Base-by-base conservation (phyloP, 2,113 vertebrate genomes). In the Nematolebias whitei region DNA sequence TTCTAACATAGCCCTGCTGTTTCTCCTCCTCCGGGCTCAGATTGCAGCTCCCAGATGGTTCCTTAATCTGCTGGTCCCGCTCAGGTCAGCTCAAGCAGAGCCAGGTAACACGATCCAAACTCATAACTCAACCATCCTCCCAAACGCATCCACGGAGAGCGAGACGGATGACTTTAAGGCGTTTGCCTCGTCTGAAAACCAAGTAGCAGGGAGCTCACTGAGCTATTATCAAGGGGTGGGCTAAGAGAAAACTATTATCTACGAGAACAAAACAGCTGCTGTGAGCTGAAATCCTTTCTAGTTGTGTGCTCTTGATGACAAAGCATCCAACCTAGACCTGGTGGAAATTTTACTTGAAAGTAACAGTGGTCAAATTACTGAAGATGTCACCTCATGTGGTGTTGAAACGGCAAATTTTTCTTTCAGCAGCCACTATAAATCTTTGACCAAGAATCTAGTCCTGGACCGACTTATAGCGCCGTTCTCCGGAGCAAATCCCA, bases 1-100 rank as follows among this genome's bases (percentile, higher is more conserved):
- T 76, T 74, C 53, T 64, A 24, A 26, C 55, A 57, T 35, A 57
- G 62, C 39, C 60, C 38, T 54, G 24, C 56, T 76, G 65, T 49
- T 84, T 63, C 78, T 86, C 68, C 57, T 74, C 57, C 75, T 59
- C 56, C 58, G 66, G 69, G 76, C 83, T 92, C 89, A 76, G 69
- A 84, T 92, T 92, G 86, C 90, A 90, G 62, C 58, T 87, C 78
- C 87, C 92, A 90, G 85, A 92, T 93, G 91, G 88, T 87, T 84
- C 79, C 85, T 84, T 91, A 88, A 92, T 92, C 87, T 88, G 67
- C 47, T 82, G 80, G 86, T 86, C 85, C 71, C 58, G 23, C 81
- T 85, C 78, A 87, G 88, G 87, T 90, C 90, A 89, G 78, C 78
- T 66, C 78, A 76, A 76, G 79, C 81, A 76, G 84, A 85, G 82